Evolutionary conservation across 2,113 vertebrate genomes (phyloP), one percentile per base, ranked within the genome.

Genomic region (Zosterops borbonicus): DNA sequence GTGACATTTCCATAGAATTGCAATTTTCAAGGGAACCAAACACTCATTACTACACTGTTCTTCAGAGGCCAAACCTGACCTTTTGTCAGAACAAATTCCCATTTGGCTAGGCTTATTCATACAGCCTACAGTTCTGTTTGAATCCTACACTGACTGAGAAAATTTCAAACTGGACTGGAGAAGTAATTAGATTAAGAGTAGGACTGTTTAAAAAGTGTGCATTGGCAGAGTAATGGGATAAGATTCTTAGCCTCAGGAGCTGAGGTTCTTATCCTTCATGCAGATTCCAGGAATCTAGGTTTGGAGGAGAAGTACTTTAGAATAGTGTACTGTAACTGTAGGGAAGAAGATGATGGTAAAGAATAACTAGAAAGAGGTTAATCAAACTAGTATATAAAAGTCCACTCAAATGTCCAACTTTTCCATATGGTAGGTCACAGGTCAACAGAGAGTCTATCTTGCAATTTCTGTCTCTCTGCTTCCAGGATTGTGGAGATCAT

Each of bases 1-100:
- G 75, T 88, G 94, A 93, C 76, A 90, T 95, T 94, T 93, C 49
- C 60, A 94, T 86, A 88, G 71, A 92, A 90, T 12, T 83, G 63
- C 56, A 86, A 90, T 88, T 92, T 96, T 81, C 90, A 95, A 60
- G 73, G 83, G 68, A 94, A 53, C 37, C 52, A 86, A 91, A 70
- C 12, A 7, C 67, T 89, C 70, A 65, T 92, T 90, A 92, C 73
- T 83, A 78, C 56, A 80, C 46, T 76, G 74, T 20, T 83, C 56
- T 85, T 94, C 29, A 92, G 71, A 93, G 88, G 50, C 79, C 71
- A 83, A 86, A 67, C 37, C 50, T 92, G 93, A 89, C 92, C 87
- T 89, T 95, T 59, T 94, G 62, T 85, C 52, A 76, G 74, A 88
- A 67, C 55, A 83, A 91, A 94, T 74, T 88, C 93, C 93, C 82